Base-by-base conservation (phyloP, 2,113 vertebrate species). In the Aythya baeri region DNA sequence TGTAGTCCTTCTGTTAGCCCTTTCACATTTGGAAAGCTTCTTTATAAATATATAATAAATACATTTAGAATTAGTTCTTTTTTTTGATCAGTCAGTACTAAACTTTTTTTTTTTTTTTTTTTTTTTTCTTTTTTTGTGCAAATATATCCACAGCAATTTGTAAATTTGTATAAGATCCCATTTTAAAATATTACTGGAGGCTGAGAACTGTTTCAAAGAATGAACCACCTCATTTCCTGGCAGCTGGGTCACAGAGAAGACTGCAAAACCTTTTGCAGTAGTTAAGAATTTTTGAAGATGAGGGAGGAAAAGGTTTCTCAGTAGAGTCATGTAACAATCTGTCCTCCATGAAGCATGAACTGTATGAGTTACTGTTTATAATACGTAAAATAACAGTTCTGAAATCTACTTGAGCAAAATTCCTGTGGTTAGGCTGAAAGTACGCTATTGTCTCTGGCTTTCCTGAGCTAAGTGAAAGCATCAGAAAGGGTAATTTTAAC, bases 381-480 rank as follows among this genome's bases (percentile, higher is more conserved):
- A 93, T 81, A 90, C 4, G 41, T 83, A 50, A 71, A 93, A 92
- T 90, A 92, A 72, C 10, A 75, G 55, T 29, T 77, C 88, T 83
- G 68, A 91, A 85, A 86, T 81, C 27, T 46, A 27, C 59, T 91
- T 0, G 4, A 52, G 59, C 17, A 86, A 77, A 93, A 90, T 80
- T 89, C 68, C 86, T 83, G 76, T 55, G 52, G 46, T 62, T 80
- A 57, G 41, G 10, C 68, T 93, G 63, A 89, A 93, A 86, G 59
- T 88, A 59, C 77, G 79, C 50, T 88, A 17, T 83, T 94, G 46
- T 93, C 61, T 95, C 63, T 96, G 91, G 41, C 79, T 93, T 86
- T 88, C 0, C 1, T 61, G 43, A 90, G 9, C 68, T 89, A 71
- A 92, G 17, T 77, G 75, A 82, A 91, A 67, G 44, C 18, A 77